Evolutionary conservation across 1,140 invertebrate species (phyloP), one percentile per base, ranked within the genome.

Genomic region (Probaryconus sp.): DNA sequence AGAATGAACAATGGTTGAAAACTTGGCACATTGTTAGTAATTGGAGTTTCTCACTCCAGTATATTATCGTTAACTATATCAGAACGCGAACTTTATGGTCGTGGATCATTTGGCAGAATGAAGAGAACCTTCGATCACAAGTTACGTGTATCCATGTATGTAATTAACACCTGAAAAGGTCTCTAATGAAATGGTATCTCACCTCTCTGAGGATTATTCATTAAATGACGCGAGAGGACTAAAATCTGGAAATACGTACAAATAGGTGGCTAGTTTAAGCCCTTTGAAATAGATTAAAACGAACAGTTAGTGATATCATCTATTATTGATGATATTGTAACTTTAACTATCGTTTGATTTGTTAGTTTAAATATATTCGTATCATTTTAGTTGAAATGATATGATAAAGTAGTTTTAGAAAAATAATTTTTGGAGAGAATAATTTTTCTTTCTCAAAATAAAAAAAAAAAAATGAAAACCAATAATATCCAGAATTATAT

Each of bases 91-190:
- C 37, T 63, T 61, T 61, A 48, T 43, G 37, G 13, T 33, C 35
- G 26, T 14, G 13, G 30, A 18, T 17, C 58, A 51, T 63, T 51
- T 63, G 38, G 58, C 35, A 48, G 45, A 43, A 63, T 17, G 26
- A 42, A 50, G 21, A n/a, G 33, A 40, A 53, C n/a, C 28, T 51
- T 64, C 20, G 60, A 64, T 64, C 35, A 14, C 47, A 11, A 3
- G 14, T 2, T 31, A 33, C 47, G 30, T 40, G 21, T 33, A 14
- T 31, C 40, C 43, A 24, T 43, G 43, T 26, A 51, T 37, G 60
- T 45, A 45, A 53, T 20, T 14, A 28, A 61, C 10, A 64, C 60
- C 17, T 64, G 45, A 64, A 5, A 18, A 40, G 26, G 0, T 3
- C 17, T 48, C 56, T 14, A 48, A 61, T n/a, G 40, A 31, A 43